Conservation (phyloP, 64 coral and sea anemone species). For the Porites australiensis region DNA sequence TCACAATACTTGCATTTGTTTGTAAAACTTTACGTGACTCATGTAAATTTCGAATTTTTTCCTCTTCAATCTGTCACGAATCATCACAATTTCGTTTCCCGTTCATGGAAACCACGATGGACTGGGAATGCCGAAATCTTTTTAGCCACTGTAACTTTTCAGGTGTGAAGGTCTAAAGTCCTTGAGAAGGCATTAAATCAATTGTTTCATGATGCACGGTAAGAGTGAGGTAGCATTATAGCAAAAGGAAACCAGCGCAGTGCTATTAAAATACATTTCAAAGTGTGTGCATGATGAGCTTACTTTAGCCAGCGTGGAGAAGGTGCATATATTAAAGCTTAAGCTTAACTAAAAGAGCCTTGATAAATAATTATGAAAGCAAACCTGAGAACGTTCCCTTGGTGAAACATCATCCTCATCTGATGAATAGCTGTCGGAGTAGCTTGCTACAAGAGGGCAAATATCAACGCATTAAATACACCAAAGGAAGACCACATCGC, state of each 20-base stretch:
- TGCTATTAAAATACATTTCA: too few species aligned
- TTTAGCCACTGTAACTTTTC: neutral
- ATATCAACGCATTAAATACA: neutral
- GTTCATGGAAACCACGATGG: neutral
- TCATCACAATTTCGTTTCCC: neutral
- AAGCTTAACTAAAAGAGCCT: neutral
- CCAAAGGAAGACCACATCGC: neutral
- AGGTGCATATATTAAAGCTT: neutral
- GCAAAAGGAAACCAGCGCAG: too few species aligned
- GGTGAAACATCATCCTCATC: slow-evolving; percentile 99
- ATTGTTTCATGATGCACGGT: too few species aligned
- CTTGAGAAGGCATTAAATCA: neutral
- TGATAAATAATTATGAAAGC: neutral
- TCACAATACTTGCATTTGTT: neutral
- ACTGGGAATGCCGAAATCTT: too few species aligned
- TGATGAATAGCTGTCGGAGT: slow-evolving; percentile 97
- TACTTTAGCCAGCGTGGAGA: too few species aligned
- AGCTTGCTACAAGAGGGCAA: slow-evolving; percentile 88
- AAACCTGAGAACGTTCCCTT: slow-evolving; percentile 95
- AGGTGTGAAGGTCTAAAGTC: neutral
- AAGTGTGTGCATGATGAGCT: too few species aligned
- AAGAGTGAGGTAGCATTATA: too few species aligned
- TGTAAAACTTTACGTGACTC: neutral
- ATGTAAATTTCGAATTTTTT: neutral
- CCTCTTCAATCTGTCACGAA: neutral